Evolutionary conservation across 2,113 vertebrate genomes (phyloP).

Genomic region (Myotis brandtii): DNA sequence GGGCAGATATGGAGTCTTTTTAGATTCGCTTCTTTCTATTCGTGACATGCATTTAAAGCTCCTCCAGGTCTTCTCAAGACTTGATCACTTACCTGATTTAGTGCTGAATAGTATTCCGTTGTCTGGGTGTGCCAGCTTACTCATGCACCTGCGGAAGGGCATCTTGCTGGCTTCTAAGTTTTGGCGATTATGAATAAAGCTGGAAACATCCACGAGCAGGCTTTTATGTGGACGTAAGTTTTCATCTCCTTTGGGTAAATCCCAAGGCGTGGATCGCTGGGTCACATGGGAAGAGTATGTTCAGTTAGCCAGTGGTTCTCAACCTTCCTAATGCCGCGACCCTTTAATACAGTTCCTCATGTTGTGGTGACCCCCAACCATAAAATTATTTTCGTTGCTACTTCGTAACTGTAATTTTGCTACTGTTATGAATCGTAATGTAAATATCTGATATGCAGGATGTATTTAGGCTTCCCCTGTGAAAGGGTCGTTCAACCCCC

Average conservation of each 20-base stretch:
- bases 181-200: background rate
- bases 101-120: background rate
- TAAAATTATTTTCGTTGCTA: too few species aligned
- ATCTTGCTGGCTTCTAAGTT: background rate
- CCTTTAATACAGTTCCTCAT: too few species aligned
- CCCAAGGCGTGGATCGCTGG: background rate
- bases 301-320: background rate
- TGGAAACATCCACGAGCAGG: background rate
- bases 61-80: background rate
- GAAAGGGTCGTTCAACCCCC: too few species aligned
- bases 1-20: background rate
- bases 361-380: too few species aligned
- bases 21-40: background rate
- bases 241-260: background rate
- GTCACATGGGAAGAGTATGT: too few species aligned
- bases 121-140: background rate
- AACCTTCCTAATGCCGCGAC: too few species aligned
- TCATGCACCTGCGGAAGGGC: background rate
- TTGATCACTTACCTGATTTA: background rate
- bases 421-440: too few species aligned
- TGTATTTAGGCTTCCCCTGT: too few species aligned
- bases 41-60: too few species aligned
- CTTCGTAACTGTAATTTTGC: too few species aligned
- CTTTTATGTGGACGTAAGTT: background rate
- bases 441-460: too few species aligned